These are phyloP conservation scores for Dipodomys spectabilis DNA, from an alignment of 2,113 vertebrate genomes.

Conservation along the genomic window DNA sequence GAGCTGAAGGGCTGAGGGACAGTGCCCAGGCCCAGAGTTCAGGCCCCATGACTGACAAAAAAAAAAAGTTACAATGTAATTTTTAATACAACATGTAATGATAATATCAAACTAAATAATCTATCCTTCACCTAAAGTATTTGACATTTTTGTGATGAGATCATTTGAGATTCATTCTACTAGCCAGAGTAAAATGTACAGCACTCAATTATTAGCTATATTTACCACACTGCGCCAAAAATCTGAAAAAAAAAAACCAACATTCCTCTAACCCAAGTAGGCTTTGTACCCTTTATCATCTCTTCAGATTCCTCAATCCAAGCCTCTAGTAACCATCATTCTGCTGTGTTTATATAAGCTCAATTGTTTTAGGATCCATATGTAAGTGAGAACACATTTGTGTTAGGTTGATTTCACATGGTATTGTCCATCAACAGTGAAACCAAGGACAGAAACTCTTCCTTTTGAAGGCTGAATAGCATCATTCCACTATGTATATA, in stretches of 20 bases:
- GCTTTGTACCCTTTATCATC: not conserved
- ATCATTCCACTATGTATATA: not conserved
- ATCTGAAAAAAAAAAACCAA: not conserved
- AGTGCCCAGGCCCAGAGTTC: no score
- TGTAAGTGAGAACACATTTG: not conserved
- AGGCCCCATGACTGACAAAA: no score
- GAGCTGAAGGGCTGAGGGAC: no score
- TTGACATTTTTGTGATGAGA: not conserved
- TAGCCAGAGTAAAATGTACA: not conserved
- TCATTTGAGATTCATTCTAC: not conserved
- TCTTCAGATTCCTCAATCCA: not conserved
- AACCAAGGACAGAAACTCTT: not conserved
- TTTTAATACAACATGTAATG: not conserved
- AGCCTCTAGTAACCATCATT: not conserved
- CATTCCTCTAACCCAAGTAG: no score
- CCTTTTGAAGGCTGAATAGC: not conserved
- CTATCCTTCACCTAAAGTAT: not conserved
- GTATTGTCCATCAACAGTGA: not conserved
- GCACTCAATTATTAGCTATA: not conserved
- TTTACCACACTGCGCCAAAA: not conserved
- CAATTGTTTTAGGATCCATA: not conserved
- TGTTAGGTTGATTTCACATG: not conserved
- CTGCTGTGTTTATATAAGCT: not conserved
- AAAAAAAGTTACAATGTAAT: not conserved
- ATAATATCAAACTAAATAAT: not conserved